Evolutionary conservation across 2,113 vertebrate genomes (phyloP).

Genomic region (Hylia prasina): DNA sequence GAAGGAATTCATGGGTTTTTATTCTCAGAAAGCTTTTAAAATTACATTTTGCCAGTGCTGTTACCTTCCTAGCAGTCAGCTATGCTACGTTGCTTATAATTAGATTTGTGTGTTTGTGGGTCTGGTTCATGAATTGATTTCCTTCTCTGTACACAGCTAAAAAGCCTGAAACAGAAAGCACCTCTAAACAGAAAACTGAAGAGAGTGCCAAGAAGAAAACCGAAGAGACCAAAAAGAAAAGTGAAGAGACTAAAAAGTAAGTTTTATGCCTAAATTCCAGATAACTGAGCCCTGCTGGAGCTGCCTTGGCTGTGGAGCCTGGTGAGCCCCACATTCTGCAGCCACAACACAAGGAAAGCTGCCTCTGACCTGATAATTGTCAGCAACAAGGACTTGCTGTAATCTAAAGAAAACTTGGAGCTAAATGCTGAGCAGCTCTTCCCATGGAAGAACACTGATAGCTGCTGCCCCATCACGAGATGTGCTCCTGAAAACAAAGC

Average conservation of each 20-base stretch:
- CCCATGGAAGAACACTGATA: not conserved
- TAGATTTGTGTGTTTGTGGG: not conserved
- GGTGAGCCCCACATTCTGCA: not conserved
- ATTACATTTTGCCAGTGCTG: not conserved
- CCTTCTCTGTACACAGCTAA: conserved; percentile 36
- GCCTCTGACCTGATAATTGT: not conserved
- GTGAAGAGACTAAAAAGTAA: conserved; percentile 63
- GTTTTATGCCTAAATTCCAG: not conserved
- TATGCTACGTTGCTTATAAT: not conserved
- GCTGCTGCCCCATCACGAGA: not conserved
- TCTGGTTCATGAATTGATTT: not conserved
- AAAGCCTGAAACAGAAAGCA: conserved; percentile 47
- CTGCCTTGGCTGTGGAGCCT: not conserved
- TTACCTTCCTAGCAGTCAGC: not conserved
- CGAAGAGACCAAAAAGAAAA: conserved; percentile 44
- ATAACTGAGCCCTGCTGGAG: not conserved
- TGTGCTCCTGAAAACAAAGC: not conserved
- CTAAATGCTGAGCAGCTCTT: not conserved
- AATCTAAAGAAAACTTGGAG: not conserved
- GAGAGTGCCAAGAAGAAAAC: conserved; percentile 22
- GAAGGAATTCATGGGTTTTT: fast-evolving
- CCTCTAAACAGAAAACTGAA: conserved; percentile 19
- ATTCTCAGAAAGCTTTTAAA: not conserved
- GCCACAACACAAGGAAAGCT: not conserved
- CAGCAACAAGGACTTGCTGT: not conserved